Conservation (phyloP, 35 echinoderm and acorn worm genomes). For the Eucidaris tribuloides region DNA sequence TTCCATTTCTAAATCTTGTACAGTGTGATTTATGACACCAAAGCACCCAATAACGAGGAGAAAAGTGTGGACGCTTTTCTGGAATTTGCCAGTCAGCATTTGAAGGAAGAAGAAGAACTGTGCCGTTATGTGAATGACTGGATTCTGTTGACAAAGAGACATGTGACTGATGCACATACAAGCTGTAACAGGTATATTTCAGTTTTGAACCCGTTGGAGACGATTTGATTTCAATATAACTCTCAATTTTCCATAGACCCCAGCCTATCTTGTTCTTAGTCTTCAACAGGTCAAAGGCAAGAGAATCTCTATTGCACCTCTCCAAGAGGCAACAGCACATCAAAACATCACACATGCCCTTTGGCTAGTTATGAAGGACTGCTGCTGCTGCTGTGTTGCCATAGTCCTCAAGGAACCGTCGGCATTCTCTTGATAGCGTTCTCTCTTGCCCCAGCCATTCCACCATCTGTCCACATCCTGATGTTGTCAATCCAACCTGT, state of each 20-base stretch:
- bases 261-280: too few species aligned
- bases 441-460: too few species aligned
- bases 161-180: constrained; percentile 5
- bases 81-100: constrained; percentile 52
- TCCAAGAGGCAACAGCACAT: neutral
- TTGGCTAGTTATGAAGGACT: neutral
- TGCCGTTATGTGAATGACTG: constrained; percentile 29
- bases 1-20: too few species aligned
- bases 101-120: constrained; percentile 18
- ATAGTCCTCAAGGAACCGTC: too few species aligned
- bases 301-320: neutral
- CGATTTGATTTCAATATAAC: neutral
- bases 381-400: too few species aligned
- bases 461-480: too few species aligned
- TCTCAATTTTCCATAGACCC: too few species aligned
- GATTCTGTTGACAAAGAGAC: constrained; percentile 66
- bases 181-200: constrained; percentile 9
- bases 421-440: too few species aligned
- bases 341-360: too few species aligned
- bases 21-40: constrained; percentile 85
- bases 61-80: constrained; percentile 69
- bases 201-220: too few species aligned
- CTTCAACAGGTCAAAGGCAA: neutral
- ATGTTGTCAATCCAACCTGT: too few species aligned
- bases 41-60: constrained; percentile 62